These are phyloP conservation scores for Megaceryle maxima DNA, from an alignment of 2,113 vertebrate species.

Conservation along the genomic window DNA sequence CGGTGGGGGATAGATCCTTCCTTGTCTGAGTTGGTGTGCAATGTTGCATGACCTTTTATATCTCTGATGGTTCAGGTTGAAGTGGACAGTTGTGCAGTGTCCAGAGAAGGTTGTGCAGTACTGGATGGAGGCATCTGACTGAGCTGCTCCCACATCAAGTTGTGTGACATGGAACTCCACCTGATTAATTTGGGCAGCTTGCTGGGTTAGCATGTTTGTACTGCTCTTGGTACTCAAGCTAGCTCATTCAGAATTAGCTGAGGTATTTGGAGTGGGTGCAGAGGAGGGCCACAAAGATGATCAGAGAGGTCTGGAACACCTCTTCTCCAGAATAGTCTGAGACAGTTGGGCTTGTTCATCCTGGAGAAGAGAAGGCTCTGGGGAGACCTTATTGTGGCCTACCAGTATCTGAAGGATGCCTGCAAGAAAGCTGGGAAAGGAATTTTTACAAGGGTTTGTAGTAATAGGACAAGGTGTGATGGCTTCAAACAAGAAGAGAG, in stretches of 20 bases:
- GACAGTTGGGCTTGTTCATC: no score
- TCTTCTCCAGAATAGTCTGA: no score
- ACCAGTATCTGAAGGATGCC: no score
- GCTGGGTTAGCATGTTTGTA: rapidly evolving
- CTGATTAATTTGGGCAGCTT: neutral
- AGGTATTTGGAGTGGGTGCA: neutral
- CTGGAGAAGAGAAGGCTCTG: no score
- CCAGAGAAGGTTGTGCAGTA: neutral
- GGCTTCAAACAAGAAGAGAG: no score
- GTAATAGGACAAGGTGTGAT: no score
- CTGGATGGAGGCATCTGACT: rapidly evolving
- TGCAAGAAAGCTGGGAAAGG: no score
- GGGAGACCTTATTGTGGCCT: no score
- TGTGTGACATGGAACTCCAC: rapidly evolving
- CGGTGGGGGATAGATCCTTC: neutral
- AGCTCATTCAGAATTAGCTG: neutral
- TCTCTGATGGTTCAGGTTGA: neutral
- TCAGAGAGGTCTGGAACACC: no score
- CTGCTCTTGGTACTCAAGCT: neutral
- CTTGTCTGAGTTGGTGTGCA: neutral
- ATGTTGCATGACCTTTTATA: neutral
- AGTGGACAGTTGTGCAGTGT: no score
- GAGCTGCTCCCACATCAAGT: neutral
- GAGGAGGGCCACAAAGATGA: no score
- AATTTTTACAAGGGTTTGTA: no score